Evolutionary conservation across 2,797 vertebrate genomes (phyloP).

Genomic region (Cichlasoma orientale): DNA sequence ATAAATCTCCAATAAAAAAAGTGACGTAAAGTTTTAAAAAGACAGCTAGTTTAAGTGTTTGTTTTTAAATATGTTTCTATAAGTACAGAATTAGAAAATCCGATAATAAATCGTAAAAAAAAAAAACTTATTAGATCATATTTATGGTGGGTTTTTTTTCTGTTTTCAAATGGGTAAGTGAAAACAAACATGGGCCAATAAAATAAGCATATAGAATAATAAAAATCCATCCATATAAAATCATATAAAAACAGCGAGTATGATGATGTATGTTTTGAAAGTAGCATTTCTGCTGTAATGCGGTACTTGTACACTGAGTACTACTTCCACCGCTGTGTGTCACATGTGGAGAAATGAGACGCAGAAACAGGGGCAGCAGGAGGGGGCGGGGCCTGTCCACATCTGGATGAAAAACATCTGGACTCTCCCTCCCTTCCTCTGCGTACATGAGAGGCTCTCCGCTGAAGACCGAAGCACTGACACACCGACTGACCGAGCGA

Average conservation of each 20-base stretch:
- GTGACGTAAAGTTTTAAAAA: not conserved
- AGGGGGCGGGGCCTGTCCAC: slow-evolving; percentile 85
- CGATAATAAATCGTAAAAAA: too few relatives aligned
- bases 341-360: slow-evolving; percentile 15
- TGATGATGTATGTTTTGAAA: not conserved
- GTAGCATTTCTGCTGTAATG: not conserved
- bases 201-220: too few relatives aligned
- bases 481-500: slow-evolving; percentile 7
- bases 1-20: not conserved
- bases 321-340: slow-evolving; percentile 7
- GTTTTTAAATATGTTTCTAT: not conserved
- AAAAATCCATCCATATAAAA: too few relatives aligned
- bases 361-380: slow-evolving; percentile 12
- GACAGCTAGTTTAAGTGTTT: not conserved
- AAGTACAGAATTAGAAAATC: not conserved
- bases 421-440: slow-evolving; percentile 47
- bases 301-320: not conserved
- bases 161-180: too few relatives aligned
- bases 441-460: slow-evolving; percentile 27
- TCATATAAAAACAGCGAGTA: not conserved
- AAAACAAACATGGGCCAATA: too few relatives aligned
- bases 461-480: slow-evolving; percentile 5
- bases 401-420: slow-evolving; percentile 90
- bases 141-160: too few relatives aligned
- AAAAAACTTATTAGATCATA: too few relatives aligned